phyloP scores from a whole-genome alignment of 2,888 invertebrate species.

The Gnatocerus cornutus region DNA sequence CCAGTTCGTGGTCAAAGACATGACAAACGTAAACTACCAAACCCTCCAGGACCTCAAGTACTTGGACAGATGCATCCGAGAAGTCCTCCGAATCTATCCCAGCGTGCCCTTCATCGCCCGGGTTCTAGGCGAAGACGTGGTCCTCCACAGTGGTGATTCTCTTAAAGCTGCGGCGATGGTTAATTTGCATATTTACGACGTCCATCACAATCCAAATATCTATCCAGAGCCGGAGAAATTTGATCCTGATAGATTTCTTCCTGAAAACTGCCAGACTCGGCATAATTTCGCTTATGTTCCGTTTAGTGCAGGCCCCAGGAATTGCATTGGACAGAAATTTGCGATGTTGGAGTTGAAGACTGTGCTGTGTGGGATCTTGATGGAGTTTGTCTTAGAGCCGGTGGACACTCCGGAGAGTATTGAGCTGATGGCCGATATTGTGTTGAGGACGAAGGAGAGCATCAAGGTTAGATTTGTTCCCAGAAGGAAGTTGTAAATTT shows the following conservation, averaged over 20 bases:
- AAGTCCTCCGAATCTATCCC: conserved; percentile 67
- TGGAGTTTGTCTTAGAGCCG: conserved; percentile 73
- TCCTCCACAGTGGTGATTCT: conserved; percentile 58
- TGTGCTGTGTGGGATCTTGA: conserved; percentile 73
- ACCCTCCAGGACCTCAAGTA: conserved; percentile 66
- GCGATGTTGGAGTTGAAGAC: conserved; percentile 79
- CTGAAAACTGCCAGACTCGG: conserved; percentile 73
- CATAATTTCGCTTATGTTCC: conserved; percentile 80
- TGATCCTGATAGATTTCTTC: conserved; percentile 81
- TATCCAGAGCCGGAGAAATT: conserved; percentile 80
- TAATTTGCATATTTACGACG: conserved; percentile 76
- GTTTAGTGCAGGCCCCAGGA: conserved; percentile 80
- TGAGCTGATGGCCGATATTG: conserved; percentile 70
- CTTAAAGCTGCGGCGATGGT: conserved; percentile 73
- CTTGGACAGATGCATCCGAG: conserved; percentile 68
- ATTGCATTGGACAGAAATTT: conserved; percentile 82
- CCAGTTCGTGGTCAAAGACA: conserved; percentile 57
- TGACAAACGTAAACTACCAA: conserved; percentile 57
- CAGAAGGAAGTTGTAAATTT: background rate
- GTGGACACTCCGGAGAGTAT: conserved; percentile 71
- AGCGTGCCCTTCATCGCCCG: conserved; percentile 68
- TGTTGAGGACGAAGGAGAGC: conserved; percentile 71
- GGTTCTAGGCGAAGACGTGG: conserved; percentile 57
- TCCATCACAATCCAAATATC: conserved; percentile 77
- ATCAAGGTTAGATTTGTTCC: conserved; percentile 66